These are phyloP conservation scores for Cepphus grylle DNA, from an alignment of 2,113 vertebrate species.

Conservation along the genomic window DNA sequence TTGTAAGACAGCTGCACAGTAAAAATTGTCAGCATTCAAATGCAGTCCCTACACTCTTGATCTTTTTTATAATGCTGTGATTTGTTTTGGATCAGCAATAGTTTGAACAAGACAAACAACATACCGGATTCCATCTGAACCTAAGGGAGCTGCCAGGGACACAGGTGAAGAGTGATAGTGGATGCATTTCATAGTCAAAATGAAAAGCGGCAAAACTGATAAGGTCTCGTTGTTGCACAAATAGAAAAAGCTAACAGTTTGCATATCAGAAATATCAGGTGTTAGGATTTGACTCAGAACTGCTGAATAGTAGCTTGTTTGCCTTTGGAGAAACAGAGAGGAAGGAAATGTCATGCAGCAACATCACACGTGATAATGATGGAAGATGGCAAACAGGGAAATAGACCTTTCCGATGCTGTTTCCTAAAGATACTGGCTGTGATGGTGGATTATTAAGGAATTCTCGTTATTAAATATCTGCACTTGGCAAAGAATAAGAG, in stretches of 20 bases:
- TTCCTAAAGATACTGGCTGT: slow-evolving; percentile 71
- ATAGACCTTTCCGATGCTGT: slow-evolving; percentile 65
- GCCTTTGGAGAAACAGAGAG: slow-evolving; percentile 64
- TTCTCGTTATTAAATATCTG: not conserved
- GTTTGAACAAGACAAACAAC: slow-evolving; percentile 63
- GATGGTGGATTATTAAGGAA: not conserved
- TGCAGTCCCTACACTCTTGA: not conserved
- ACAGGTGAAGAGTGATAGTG: slow-evolving; percentile 56
- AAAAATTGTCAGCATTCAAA: not conserved
- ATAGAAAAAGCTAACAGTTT: slow-evolving; percentile 52
- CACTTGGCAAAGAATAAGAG: not conserved
- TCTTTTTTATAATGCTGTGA: slow-evolving; percentile 43
- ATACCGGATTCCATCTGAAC: slow-evolving; percentile 9
- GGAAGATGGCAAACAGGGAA: slow-evolving; percentile 59
- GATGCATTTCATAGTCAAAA: slow-evolving; percentile 38
- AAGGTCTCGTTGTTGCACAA: slow-evolving; percentile 54
- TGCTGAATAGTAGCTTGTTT: slow-evolving; percentile 60
- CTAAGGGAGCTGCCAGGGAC: slow-evolving; percentile 48
- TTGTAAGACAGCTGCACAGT: not conserved
- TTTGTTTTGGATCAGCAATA: slow-evolving; percentile 63
- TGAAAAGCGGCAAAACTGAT: slow-evolving; percentile 8
- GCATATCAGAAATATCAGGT: slow-evolving; percentile 59
- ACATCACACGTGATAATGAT: slow-evolving; percentile 22
- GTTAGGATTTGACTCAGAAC: slow-evolving; percentile 56
- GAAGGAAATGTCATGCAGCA: slow-evolving; percentile 74